Evolutionary conservation across 2,888 invertebrate genomes (phyloP).

Genomic region (Polymixis flavicincta): DNA sequence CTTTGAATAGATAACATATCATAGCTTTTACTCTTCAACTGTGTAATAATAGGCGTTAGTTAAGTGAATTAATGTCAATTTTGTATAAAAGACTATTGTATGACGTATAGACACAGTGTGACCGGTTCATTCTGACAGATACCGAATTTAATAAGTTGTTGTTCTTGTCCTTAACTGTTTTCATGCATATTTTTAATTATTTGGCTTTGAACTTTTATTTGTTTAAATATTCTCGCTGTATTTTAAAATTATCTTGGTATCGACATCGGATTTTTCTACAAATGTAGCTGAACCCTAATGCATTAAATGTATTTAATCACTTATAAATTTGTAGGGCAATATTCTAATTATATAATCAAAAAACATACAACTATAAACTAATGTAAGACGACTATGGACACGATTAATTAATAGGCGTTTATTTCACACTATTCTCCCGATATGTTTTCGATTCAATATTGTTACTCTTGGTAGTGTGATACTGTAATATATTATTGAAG

Average conservation of each 20-base stretch:
- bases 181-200: background rate
- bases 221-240: constrained; percentile 9
- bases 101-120: constrained; percentile 9
- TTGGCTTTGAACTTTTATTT: background rate
- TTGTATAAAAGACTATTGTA: constrained; percentile 59
- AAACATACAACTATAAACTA: constrained; percentile 17
- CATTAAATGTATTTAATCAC: constrained; percentile 60
- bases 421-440: constrained; percentile 19
- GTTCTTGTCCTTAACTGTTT: constrained; percentile 6
- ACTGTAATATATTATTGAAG: constrained; percentile 1
- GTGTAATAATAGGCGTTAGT: constrained; percentile 66
- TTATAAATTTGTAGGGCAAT: constrained; percentile 55
- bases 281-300: constrained; percentile 32
- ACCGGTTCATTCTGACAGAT: background rate
- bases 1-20: constrained; percentile 86
- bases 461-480: background rate
- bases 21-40: constrained; percentile 73
- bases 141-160: background rate
- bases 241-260: constrained; percentile 24
- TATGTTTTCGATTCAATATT: background rate
- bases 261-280: constrained; percentile 22
- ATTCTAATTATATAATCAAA: constrained; percentile 44
- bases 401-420: background rate
- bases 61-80: constrained; percentile 72
- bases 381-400: constrained; percentile 17